A percentile compares a stretch with the other conserved stretches of the same genome.
phyloP scores from a whole-genome alignment of 1,140 invertebrate species.

The Neelides sp. region DNA sequence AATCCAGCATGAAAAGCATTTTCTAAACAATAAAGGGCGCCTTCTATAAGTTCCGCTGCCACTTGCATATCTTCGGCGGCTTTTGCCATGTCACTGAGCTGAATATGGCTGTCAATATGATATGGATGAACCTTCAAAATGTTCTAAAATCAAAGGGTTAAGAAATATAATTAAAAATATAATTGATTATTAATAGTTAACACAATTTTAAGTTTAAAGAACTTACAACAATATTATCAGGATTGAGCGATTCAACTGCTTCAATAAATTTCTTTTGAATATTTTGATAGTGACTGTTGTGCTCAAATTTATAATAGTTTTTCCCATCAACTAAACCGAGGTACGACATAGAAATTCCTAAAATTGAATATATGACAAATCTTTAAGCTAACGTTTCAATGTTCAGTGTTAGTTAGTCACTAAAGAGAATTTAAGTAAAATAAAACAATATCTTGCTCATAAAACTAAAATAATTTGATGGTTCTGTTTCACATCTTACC shows the following conservation, averaged over 20 bases:
- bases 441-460: too few relatives aligned
- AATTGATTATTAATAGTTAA: conserved; percentile 6
- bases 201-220: conserved; percentile 6
- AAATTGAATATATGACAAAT: conserved; percentile 12
- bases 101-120: conserved; percentile 72
- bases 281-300: conserved; percentile 60
- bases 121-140: conserved; percentile 64
- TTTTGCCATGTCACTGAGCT: conserved; percentile 66
- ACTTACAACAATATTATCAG: conserved; percentile 63
- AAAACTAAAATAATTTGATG: too few relatives aligned
- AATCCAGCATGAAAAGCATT: conserved; percentile 67
- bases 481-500: too few relatives aligned
- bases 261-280: conserved; percentile 59
- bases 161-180: conserved; percentile 15
- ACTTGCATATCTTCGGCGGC: conserved; percentile 65
- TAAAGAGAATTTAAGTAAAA: too few relatives aligned
- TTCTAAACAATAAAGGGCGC: conserved; percentile 63
- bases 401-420: too few relatives aligned
- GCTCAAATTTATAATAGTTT: conserved; percentile 66
- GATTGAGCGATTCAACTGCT: conserved; percentile 65
- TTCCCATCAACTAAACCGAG: conserved; percentile 41
- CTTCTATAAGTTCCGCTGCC: conserved; percentile 64
- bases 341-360: conserved; percentile 58
- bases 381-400: too few relatives aligned
- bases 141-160: conserved; percentile 39